Evolutionary conservation across 2,888 invertebrate genomes (phyloP).

Genomic region (Eumacrocentrus americanus): DNA sequence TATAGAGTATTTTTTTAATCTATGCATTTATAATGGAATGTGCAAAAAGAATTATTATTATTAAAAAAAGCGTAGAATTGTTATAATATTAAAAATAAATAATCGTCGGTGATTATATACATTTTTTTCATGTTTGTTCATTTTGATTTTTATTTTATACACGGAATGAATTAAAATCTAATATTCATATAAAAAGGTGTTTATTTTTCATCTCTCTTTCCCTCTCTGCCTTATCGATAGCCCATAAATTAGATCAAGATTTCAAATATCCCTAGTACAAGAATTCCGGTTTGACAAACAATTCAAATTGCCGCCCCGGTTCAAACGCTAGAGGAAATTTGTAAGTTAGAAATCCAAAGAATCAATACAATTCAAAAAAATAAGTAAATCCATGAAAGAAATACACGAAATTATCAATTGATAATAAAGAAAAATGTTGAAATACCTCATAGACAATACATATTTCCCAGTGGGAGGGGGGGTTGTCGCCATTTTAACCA

Average conservation of each 20-base stretch:
- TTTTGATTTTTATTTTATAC: neutral
- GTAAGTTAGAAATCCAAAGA: too few relatives aligned
- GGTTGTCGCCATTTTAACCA: neutral
- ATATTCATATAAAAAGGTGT: too few relatives aligned
- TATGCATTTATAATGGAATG: neutral
- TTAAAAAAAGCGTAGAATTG: neutral
- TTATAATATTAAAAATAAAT: neutral
- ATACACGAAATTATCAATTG: neutral
- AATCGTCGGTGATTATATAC: neutral
- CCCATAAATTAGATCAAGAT: too few relatives aligned
- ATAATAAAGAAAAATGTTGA: neutral
- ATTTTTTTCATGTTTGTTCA: neutral
- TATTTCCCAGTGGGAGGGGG: slow-evolving; percentile 9
- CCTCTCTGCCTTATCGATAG: too few relatives aligned
- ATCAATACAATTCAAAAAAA: neutral
- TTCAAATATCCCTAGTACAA: too few relatives aligned
- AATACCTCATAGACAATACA: neutral
- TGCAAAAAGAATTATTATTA: neutral
- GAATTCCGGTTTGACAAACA: neutral
- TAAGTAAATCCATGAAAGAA: neutral
- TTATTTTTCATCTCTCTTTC: too few relatives aligned
- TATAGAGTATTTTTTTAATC: neutral
- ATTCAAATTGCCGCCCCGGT: too few relatives aligned
- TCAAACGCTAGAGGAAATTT: too few relatives aligned
- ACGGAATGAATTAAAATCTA: too few relatives aligned